These are phyloP conservation scores for Drymodes brunneopygia DNA, from an alignment of 2,113 vertebrate genomes.

Conservation along the genomic window DNA sequence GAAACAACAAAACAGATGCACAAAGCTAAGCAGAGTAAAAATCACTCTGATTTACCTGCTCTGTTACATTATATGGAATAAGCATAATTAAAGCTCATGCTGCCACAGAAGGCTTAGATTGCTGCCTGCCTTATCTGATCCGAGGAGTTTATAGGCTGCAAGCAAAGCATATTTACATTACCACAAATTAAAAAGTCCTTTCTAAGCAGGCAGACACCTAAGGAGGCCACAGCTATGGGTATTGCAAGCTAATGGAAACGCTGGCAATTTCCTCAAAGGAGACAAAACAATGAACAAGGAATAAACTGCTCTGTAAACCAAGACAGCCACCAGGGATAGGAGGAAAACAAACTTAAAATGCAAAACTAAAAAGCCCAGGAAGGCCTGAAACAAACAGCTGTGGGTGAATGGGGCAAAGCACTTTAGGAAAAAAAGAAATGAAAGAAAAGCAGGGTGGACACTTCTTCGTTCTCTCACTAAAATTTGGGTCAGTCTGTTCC, in stretches of 20 bases:
- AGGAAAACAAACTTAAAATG: not conserved
- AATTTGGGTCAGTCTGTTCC: not conserved
- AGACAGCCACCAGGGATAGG: not conserved
- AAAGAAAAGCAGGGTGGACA: not conserved
- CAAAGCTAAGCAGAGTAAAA: not conserved
- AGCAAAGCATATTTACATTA: conserved; percentile 17
- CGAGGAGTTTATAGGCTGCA: not conserved
- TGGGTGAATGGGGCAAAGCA: not conserved
- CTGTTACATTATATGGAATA: not conserved
- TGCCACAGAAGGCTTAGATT: not conserved
- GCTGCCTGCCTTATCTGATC: not conserved
- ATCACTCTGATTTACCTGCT: not conserved
- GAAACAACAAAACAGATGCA: not conserved
- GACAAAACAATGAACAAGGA: conserved; percentile 10
- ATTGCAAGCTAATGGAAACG: conserved; percentile 24
- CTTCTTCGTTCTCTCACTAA: not conserved
- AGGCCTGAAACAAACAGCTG: not conserved
- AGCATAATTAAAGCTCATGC: not conserved
- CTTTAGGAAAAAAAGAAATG: not conserved
- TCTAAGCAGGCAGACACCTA: not conserved
- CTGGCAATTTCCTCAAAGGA: conserved; percentile 44
- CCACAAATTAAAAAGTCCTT: conserved; percentile 31
- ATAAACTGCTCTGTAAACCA: conserved; percentile 3
- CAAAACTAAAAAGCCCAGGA: not conserved
- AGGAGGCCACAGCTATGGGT: conserved; percentile 11